These are phyloP conservation scores for Ptilorrhoa leucosticta DNA, from an alignment of 2,113 vertebrate genomes.

Conservation along the genomic window DNA sequence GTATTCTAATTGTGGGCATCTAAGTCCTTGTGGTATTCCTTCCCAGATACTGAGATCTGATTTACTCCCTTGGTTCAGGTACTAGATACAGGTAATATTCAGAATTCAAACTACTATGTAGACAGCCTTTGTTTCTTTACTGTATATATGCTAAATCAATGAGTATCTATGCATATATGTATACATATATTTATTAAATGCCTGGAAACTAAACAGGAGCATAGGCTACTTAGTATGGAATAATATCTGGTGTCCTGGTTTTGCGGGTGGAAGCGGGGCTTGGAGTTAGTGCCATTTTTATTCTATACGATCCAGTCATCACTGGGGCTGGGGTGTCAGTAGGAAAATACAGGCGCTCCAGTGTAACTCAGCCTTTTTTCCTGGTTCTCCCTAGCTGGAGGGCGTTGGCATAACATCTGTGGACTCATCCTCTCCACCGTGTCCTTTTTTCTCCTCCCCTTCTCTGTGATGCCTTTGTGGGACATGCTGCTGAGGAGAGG, in stretches of 20 bases:
- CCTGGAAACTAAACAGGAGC: neutral
- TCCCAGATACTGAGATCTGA: neutral
- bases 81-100: neutral
- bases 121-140: neutral
- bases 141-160: neutral
- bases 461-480: neutral
- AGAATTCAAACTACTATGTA: neutral
- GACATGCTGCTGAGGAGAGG: neutral
- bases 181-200: neutral
- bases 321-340: neutral
- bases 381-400: neutral
- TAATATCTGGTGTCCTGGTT: neutral
- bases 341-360: rapidly evolving
- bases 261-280: rapidly evolving
- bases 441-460: neutral
- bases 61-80: neutral
- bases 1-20: neutral
- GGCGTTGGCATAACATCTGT: neutral
- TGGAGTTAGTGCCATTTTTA: neutral
- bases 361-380: neutral
- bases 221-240: neutral
- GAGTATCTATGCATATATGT: neutral
- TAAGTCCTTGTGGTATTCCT: neutral
- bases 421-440: neutral
- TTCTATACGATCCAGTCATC: neutral